A percentile compares a stretch with the other conserved stretches of the same genome.
phyloP scores from a whole-genome alignment of 2,113 vertebrate species.

The Cephalophus harveyi region DNA sequence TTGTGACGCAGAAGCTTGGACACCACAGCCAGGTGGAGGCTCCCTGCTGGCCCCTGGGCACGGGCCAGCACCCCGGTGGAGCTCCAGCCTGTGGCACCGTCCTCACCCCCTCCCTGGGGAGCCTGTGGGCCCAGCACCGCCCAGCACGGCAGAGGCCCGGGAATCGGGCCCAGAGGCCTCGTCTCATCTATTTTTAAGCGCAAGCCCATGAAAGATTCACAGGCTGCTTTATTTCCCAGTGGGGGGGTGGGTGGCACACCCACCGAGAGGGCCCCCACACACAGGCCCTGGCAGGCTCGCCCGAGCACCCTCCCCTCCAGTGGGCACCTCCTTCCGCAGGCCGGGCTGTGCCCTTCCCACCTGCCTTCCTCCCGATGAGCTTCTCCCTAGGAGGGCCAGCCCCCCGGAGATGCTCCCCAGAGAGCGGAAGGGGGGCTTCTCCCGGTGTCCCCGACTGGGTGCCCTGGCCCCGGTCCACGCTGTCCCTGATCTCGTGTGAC shows the following conservation, averaged over 20 bases:
- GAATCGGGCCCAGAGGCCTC: neutral
- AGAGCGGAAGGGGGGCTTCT: neutral
- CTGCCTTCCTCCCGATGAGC: rapidly evolving
- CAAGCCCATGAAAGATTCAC: slow-evolving; percentile 54
- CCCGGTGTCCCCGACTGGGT: rapidly evolving
- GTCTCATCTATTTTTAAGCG: slow-evolving; percentile 60
- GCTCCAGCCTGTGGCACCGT: rapidly evolving
- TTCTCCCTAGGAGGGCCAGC: neutral
- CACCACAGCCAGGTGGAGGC: neutral
- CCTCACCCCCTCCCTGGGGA: neutral
- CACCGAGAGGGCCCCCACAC: neutral
- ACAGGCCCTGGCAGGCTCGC: rapidly evolving
- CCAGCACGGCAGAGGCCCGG: neutral
- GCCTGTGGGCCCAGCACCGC: neutral
- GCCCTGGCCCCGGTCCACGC: rapidly evolving
- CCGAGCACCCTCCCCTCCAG: neutral
- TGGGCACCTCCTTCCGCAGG: rapidly evolving
- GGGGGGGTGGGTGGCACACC: neutral
- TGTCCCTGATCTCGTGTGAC: rapidly evolving
- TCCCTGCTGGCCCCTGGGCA: neutral
- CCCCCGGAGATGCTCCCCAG: neutral
- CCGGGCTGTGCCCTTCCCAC: neutral
- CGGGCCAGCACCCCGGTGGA: rapidly evolving
- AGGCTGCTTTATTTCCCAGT: slow-evolving; percentile 17
- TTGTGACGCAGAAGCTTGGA: too few species aligned